Percentiles rank a stretch among this genome's conserved stretches.
Evolutionary conservation across 2,888 invertebrate species (phyloP).

Genomic region (Tiliacea citrago): DNA sequence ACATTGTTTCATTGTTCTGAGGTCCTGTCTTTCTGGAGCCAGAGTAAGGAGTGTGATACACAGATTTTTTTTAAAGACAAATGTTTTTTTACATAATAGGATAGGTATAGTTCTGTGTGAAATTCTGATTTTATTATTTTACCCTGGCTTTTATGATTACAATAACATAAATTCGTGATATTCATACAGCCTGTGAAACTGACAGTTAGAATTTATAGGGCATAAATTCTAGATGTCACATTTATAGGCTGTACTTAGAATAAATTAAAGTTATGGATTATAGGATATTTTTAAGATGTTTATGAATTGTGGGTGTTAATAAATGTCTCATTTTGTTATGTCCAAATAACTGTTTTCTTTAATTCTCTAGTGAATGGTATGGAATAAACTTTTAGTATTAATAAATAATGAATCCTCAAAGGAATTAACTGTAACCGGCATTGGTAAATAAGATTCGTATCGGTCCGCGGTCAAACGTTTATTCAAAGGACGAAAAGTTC

Average conservation of each 20-base stretch:
- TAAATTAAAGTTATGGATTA: neutral
- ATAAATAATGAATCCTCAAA: constrained; percentile 20
- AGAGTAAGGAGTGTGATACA: neutral
- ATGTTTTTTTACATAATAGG: too few relatives aligned
- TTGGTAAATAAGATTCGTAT: constrained; percentile 15
- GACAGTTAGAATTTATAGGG: neutral
- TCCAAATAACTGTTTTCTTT: neutral
- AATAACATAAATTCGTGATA: neutral
- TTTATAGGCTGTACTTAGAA: neutral
- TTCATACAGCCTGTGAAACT: neutral
- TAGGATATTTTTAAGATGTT: neutral
- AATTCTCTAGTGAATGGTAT: neutral
- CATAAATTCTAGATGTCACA: constrained; percentile 4
- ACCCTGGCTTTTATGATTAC: neutral
- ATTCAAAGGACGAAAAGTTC: constrained; percentile 2
- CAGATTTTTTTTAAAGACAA: neutral
- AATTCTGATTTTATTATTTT: neutral
- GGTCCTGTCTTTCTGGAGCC: neutral
- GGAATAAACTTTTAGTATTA: neutral
- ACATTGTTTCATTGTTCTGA: too few relatives aligned
- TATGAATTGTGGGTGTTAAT: neutral
- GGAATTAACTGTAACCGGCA: neutral
- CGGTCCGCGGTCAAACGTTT: neutral
- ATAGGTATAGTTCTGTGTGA: too few relatives aligned
- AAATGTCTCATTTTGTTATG: constrained; percentile 6